phyloP scores from a whole-genome alignment of 92 coral and sea anemone species.

The Bergia puertoricense region DNA sequence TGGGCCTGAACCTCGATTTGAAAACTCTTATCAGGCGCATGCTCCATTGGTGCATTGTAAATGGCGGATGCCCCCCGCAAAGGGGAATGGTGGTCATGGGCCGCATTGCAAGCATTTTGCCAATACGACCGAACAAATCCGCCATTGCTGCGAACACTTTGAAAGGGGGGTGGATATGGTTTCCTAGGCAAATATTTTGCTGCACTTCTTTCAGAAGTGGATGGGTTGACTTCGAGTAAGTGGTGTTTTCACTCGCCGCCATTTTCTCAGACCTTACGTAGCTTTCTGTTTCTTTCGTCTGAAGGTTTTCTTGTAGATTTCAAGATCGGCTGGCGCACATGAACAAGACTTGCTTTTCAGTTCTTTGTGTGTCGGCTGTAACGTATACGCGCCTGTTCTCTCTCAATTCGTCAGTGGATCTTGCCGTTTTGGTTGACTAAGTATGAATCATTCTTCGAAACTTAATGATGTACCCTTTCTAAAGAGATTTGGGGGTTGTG shows the following conservation, averaged over 20 bases:
- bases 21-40: conserved; percentile 48
- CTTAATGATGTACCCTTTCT: conserved; percentile 10
- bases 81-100: conserved; percentile 99
- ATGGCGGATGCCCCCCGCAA: conserved; percentile 99
- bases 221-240: conserved; percentile 81
- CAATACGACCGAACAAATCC: conserved; percentile 97
- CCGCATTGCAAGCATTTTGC: conserved; percentile 99
- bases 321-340: conserved; percentile 40
- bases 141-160: conserved; percentile 94
- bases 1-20: conserved; percentile 20
- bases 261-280: conserved; percentile 53
- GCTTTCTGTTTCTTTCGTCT: conserved; percentile 62
- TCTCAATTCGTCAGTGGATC: neutral
- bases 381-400: conserved; percentile 26
- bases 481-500: conserved; percentile 2
- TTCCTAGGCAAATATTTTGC: conserved; percentile 63
- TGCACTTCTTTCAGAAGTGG: conserved; percentile 62
- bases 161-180: conserved; percentile 89
- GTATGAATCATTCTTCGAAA: conserved; percentile 9
- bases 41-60: conserved; percentile 60
- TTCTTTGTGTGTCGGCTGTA: conserved; percentile 21
- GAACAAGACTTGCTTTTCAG: conserved; percentile 1
- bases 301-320: conserved; percentile 55
- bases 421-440: conserved; percentile 19
- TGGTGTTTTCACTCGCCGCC: conserved; percentile 64